Conservation (phyloP, 1,140 invertebrate species). For the Drosophila chauvacae region DNA sequence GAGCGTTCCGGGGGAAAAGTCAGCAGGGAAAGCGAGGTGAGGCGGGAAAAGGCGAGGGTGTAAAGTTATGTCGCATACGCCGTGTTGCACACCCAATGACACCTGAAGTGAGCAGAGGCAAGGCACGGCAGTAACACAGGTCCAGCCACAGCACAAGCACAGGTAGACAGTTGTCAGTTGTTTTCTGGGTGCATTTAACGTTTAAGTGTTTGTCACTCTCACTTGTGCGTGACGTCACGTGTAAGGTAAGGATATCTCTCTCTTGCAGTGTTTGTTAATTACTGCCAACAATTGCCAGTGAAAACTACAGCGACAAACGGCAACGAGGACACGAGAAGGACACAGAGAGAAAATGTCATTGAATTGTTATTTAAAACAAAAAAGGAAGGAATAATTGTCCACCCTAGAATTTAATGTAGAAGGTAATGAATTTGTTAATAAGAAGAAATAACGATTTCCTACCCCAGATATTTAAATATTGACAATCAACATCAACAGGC, state of each 20-base stretch:
- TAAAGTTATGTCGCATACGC: slow-evolving; percentile 68
- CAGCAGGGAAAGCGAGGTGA: slow-evolving; percentile 1
- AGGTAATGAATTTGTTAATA: not conserved
- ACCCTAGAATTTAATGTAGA: not conserved
- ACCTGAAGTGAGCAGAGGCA: slow-evolving; percentile 50
- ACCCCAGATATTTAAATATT: not conserved
- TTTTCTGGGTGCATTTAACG: slow-evolving; percentile 72
- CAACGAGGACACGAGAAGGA: slow-evolving; percentile 5
- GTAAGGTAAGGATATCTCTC: slow-evolving; percentile 30
- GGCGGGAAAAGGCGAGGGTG: not conserved
- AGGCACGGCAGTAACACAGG: not conserved
- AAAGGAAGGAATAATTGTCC: too few species aligned
- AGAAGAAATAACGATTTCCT: not conserved
- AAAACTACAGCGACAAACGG: slow-evolving; percentile 24
- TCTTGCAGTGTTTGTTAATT: slow-evolving; percentile 63
- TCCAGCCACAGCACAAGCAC: not conserved
- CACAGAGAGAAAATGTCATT: not conserved
- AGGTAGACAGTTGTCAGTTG: slow-evolving; percentile 35
- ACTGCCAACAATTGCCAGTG: slow-evolving; percentile 70
- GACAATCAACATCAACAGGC: not conserved
- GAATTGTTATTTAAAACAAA: too few species aligned
- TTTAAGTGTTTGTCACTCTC: slow-evolving; percentile 78
- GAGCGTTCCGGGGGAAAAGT: not conserved
- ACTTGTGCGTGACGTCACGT: slow-evolving; percentile 77
- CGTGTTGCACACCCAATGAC: slow-evolving; percentile 64